A percentile compares a stretch with the other conserved stretches of the same genome.
Conservation (phyloP, 2,888 invertebrate genomes). For the Maniola hyperantus region DNA sequence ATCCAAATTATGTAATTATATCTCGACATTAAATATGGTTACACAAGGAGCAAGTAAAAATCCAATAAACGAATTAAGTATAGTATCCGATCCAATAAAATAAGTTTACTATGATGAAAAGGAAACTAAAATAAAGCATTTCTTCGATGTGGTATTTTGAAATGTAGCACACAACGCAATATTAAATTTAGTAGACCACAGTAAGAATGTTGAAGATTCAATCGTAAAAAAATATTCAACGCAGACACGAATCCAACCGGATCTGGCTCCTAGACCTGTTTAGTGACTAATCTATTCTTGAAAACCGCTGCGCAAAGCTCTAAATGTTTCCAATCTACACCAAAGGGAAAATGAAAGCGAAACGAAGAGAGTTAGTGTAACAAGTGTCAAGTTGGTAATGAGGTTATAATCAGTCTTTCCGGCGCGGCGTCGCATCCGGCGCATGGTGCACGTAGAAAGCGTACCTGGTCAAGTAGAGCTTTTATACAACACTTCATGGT, state of each 20-base stretch:
- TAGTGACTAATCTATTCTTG: conserved; percentile 33
- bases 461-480: conserved; percentile 18
- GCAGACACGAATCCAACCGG: conserved; percentile 26
- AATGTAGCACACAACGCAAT: not conserved
- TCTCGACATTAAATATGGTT: not conserved
- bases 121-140: not conserved
- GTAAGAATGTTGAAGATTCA: conserved; percentile 53
- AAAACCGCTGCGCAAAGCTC: conserved; percentile 26
- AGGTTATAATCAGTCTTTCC: conserved; percentile 72
- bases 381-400: conserved; percentile 56
- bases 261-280: conserved; percentile 23
- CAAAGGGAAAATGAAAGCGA: conserved; percentile 50
- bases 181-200: conserved; percentile 41
- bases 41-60: not conserved
- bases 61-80: not conserved
- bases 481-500: not conserved
- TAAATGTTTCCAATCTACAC: conserved; percentile 30
- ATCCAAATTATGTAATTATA: not conserved
- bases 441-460: conserved; percentile 44
- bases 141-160: not conserved
- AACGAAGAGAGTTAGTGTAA: conserved; percentile 55
- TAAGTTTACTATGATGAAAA: not conserved
- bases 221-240: conserved; percentile 25
- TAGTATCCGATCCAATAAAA: not conserved
- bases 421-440: conserved; percentile 58